phyloP scores from a whole-genome alignment of 1,140 invertebrate genomes.

The Drosophila tristis region DNA sequence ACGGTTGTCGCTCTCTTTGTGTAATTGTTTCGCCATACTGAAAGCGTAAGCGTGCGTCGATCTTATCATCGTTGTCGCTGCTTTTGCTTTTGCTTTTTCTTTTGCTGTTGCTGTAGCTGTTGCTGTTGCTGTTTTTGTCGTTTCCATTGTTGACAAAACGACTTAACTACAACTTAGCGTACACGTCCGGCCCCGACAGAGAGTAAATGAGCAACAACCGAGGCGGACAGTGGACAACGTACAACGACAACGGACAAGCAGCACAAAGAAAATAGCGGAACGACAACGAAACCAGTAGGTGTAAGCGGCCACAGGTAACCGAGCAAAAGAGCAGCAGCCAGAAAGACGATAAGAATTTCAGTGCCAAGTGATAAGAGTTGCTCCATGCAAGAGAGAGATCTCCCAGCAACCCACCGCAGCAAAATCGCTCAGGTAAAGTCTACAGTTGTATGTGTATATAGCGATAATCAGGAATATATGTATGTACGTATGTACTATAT shows the following conservation, averaged over 20 bases:
- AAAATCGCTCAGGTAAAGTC: conserved; percentile 1
- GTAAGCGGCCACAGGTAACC: neutral
- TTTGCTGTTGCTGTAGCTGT: conserved; percentile 4
- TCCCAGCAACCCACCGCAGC: too few species aligned
- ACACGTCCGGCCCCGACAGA: conserved; percentile 7
- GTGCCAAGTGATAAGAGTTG: conserved; percentile 3
- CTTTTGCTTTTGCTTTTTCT: conserved; percentile 4
- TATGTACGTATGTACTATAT: too few species aligned
- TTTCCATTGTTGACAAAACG: conserved; percentile 43
- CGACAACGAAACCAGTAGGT: neutral
- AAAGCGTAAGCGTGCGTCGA: conserved; percentile 14
- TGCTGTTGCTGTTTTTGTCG: conserved; percentile 36
- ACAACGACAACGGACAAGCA: conserved; percentile 5
- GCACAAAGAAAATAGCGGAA: neutral
- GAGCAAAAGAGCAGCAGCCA: too few species aligned
- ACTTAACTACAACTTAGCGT: conserved; percentile 40
- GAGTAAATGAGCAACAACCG: conserved; percentile 30
- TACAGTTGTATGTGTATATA: too few species aligned
- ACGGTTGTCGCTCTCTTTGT: conserved; percentile 26
- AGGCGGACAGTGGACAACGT: neutral
- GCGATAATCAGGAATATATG: too few species aligned
- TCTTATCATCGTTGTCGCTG: conserved; percentile 8
- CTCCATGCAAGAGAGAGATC: neutral
- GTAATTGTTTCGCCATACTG: conserved; percentile 43
- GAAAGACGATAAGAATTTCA: conserved; percentile 18